Conservation (phyloP, 2,113 vertebrate genomes). For the Sminthopsis crassicaudata region DNA sequence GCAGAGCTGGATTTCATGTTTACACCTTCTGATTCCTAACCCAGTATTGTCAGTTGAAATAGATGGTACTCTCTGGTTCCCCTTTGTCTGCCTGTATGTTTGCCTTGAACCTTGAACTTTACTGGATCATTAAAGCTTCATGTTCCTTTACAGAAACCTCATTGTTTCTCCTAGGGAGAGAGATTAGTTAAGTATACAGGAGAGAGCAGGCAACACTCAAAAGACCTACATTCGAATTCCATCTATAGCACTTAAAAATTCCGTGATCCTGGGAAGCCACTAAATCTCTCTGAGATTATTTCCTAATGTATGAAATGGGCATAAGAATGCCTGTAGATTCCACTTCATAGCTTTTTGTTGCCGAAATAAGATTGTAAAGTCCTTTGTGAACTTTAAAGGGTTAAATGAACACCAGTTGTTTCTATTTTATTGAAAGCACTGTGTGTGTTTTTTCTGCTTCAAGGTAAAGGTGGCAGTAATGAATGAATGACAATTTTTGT, state of each 20-base stretch:
- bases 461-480: background rate
- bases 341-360: background rate
- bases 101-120: background rate
- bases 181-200: constrained; percentile 15
- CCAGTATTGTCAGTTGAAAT: background rate
- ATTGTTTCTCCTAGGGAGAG: background rate
- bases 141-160: constrained; percentile 5
- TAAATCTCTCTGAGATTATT: background rate
- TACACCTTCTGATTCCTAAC: background rate
- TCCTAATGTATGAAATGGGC: background rate
- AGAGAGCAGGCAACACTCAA: background rate
- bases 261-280: background rate
- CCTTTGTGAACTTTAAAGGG: background rate
- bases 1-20: background rate
- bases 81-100: background rate
- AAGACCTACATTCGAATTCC: background rate
- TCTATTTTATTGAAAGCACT: background rate
- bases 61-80: background rate
- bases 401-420: background rate
- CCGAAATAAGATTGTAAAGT: background rate
- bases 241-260: background rate
- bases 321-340: background rate
- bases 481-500: background rate
- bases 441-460: background rate
- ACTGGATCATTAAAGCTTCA: background rate